Evolutionary conservation across 2,113 vertebrate genomes (phyloP).

Genomic region (Hippolais icterina): DNA sequence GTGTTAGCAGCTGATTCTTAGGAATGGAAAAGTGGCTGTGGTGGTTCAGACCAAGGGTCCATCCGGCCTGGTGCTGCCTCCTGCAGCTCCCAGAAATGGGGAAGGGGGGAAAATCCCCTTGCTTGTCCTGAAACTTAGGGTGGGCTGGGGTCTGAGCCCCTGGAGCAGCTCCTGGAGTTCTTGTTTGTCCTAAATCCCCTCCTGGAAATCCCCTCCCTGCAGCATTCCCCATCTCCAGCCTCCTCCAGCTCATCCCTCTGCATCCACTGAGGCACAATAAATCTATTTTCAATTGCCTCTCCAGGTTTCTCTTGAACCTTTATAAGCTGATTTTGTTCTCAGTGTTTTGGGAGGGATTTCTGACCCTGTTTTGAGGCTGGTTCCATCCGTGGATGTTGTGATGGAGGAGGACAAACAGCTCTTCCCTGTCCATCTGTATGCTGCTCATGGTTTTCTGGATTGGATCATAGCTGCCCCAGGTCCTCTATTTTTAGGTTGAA

Average conservation of each 20-base stretch:
- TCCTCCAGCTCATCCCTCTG: neutral
- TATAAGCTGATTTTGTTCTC: neutral
- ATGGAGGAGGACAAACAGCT: neutral
- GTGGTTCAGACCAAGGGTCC: neutral
- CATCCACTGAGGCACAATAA: rapidly evolving
- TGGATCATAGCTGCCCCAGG: rapidly evolving
- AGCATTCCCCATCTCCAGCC: neutral
- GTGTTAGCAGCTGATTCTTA: neutral
- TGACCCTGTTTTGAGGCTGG: neutral
- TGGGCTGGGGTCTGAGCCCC: too few species aligned
- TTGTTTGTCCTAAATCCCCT: too few species aligned
- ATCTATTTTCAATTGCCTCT: neutral
- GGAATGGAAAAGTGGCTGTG: neutral
- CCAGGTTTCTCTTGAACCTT: neutral
- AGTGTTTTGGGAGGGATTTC: neutral
- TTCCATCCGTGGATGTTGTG: rapidly evolving
- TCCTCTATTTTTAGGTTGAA: neutral
- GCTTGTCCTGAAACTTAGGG: too few species aligned
- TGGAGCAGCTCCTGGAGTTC: too few species aligned
- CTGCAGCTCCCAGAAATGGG: neutral
- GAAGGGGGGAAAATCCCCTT: neutral
- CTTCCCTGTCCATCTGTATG: neutral
- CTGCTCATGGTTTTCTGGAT: neutral
- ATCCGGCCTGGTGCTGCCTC: neutral
- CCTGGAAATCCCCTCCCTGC: neutral